Base-by-base conservation (phyloP, 1,140 invertebrate species). In the Trachymyrmex cornetzi region DNA sequence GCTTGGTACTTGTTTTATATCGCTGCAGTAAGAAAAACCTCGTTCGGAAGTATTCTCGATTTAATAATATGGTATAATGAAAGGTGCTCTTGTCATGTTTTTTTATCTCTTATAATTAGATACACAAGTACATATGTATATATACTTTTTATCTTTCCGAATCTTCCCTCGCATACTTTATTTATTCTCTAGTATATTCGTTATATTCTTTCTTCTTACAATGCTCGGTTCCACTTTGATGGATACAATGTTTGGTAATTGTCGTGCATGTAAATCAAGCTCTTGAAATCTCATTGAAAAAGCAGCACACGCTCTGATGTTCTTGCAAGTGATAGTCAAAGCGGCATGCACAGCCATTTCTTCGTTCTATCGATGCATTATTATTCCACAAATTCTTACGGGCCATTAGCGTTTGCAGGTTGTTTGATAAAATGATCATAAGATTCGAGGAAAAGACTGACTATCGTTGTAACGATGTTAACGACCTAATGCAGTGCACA, bases 311-410 rank as follows among this genome's bases (percentile, higher is more conserved):
- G 82, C 74, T 48, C 44, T 30, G 50, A 38, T 59, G 59, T 77
- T 85, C 30, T 48, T 79, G 74, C 48, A 77, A 79, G 61, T 50
- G 67, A 84, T 84, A 63, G 74, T 77, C 24, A 34, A 77, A 85
- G 50, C 27, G 27, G 27, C 48, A 14, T 75, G 71, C 71, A 38
- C 22, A 57, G 22, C 1, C 16, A 24, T n/a, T 53, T 85, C 72
- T 75, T 77, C 22, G 22, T 85, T 5, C 11, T 5, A 69, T 9
- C 22, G 44, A 19, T 55, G 69, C 55, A 79, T 89, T 79, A 61
- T 88, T 85, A 88, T 85, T 88, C 64, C 30, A 16, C 44, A 67
- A 71, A 88, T 88, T 66, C 86, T 88, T 85, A 64, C 55, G 69
- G 53, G 44, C 53, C 57, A 89, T 89, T 87, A 87, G 53, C 50